Percentiles rank a stretch among this genome's conserved stretches.
These are phyloP conservation scores for Epinephelus fuscoguttatus DNA, from an alignment of 2,113 vertebrate species.

Conservation along the genomic window DNA sequence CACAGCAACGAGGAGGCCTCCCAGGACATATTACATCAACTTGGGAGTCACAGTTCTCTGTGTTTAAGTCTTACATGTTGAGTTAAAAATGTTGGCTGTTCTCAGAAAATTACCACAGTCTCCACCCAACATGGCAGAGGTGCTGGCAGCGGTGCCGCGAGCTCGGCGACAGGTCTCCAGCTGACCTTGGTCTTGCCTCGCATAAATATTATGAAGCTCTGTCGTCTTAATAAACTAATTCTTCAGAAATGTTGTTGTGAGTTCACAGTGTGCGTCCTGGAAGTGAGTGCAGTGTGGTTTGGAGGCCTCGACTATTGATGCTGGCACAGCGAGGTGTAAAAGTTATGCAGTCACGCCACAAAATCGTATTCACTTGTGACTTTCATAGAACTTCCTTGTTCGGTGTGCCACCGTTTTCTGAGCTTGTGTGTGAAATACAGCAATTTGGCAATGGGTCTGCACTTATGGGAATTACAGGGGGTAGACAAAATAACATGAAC, in stretches of 20 bases:
- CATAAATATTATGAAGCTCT: conserved; percentile 43
- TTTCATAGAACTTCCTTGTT: conserved; percentile 61
- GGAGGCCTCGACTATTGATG: conserved; percentile 56
- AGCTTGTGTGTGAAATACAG: conserved; percentile 40
- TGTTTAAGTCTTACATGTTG: conserved; percentile 24
- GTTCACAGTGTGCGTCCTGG: conserved; percentile 54
- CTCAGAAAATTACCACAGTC: conserved; percentile 21
- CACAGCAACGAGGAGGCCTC: conserved; percentile 35
- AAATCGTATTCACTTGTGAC: conserved; percentile 44
- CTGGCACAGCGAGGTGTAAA: conserved; percentile 65
- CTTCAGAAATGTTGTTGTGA: conserved; percentile 53
- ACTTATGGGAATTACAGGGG: conserved; percentile 40
- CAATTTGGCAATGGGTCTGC: conserved; percentile 26
- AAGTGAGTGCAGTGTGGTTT: conserved; percentile 60
- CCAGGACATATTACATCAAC: conserved; percentile 57
- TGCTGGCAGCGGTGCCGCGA: conserved; percentile 5
- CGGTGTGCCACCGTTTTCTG: conserved; percentile 57
- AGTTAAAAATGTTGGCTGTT: conserved; percentile 54
- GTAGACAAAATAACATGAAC: conserved; percentile 43
- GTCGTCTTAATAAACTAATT: conserved; percentile 63
- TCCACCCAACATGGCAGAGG: conserved; percentile 35
- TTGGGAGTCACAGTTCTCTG: conserved; percentile 19
- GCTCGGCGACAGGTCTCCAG: conserved; percentile 34
- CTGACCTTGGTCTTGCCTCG: conserved; percentile 48
- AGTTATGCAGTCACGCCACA: conserved; percentile 48